Evolutionary conservation across 2,113 vertebrate species (phyloP).

Genomic region (Axis porcinus): DNA sequence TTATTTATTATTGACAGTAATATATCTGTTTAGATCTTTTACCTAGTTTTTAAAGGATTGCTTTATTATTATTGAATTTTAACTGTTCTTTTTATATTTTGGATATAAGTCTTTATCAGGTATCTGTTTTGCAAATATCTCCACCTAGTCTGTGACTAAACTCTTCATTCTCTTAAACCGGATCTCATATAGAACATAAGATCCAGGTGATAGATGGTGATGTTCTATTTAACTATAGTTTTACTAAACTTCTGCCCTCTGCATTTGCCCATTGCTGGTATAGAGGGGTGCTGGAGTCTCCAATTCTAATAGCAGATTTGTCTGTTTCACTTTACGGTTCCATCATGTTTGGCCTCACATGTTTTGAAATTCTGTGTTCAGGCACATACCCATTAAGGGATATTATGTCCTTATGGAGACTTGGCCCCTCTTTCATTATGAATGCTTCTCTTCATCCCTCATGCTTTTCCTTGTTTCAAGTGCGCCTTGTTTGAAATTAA

Average conservation of each 20-base stretch:
- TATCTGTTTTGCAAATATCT: not conserved
- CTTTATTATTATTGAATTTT: not conserved
- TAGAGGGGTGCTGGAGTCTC: not conserved
- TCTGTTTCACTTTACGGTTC: not conserved
- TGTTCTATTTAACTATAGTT: not conserved
- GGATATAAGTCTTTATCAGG: not conserved
- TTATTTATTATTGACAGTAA: not conserved
- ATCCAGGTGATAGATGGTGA: not conserved
- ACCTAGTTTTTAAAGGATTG: not conserved
- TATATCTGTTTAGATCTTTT: not conserved
- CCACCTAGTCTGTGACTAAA: not conserved
- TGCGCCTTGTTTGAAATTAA: not conserved
- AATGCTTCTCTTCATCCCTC: no score
- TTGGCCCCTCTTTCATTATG: not conserved
- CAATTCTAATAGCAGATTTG: not conserved
- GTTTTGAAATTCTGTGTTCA: not conserved
- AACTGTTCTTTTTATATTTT: not conserved
- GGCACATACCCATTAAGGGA: not conserved
- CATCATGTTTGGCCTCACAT: not conserved
- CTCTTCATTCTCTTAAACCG: not conserved
- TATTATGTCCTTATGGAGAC: not conserved
- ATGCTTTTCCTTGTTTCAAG: not conserved
- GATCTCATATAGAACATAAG: not conserved
- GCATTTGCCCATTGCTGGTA: not conserved
- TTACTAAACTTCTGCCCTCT: not conserved